Percentiles rank a stretch among this genome's conserved stretches.
These are phyloP conservation scores for Diarsia dahlii DNA, from an alignment of 2,888 invertebrate genomes.

Conservation along the genomic window DNA sequence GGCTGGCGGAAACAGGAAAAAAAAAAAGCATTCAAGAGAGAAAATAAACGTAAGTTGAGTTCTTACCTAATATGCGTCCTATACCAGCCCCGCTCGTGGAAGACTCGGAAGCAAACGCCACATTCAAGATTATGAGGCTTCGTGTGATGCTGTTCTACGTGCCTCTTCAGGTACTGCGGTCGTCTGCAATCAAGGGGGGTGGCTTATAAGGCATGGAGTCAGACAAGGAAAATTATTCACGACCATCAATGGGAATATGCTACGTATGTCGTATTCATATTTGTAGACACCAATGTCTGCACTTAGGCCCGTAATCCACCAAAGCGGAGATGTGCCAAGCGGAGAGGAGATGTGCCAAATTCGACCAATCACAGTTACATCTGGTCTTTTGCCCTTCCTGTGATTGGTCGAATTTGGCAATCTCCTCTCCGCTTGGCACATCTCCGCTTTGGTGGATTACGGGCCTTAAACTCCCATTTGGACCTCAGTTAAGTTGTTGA, in stretches of 20 bases:
- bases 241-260: neutral
- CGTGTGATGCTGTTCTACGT: conserved; percentile 75
- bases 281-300: neutral
- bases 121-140: conserved; percentile 70
- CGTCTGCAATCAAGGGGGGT: conserved; percentile 62
- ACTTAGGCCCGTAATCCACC: no score
- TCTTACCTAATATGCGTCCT: conserved; percentile 72
- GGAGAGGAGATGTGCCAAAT: no score
- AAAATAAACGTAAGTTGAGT: neutral
- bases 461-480: neutral
- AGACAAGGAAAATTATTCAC: neutral
- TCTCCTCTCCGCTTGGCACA: no score
- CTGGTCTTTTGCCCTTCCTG: no score
- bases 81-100: conserved; percentile 74
- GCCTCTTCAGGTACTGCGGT: conserved; percentile 76
- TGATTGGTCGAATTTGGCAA: no score
- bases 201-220: neutral
- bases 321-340: no score
- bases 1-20: no score
- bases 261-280: neutral
- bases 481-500: neutral
- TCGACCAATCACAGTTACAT: no score
- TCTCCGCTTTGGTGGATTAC: no score
- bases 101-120: conserved; percentile 71
- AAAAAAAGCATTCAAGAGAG: no score